Evolutionary conservation across 92 coral and sea anemone species (phyloP).

Genomic region (Parazoanthus atlanticus): DNA sequence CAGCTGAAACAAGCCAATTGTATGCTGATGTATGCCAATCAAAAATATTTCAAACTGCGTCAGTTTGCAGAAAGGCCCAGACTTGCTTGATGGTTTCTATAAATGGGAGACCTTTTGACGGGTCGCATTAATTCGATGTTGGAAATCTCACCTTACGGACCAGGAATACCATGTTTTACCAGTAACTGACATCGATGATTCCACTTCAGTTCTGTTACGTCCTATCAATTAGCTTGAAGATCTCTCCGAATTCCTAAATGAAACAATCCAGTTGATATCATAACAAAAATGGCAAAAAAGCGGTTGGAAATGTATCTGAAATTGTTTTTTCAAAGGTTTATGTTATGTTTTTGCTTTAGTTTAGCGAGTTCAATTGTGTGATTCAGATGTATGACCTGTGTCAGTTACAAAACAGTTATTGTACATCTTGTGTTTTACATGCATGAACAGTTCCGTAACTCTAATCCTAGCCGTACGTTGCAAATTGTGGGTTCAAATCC

Average conservation of each 20-base stretch:
- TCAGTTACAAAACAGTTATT: too few relatives aligned
- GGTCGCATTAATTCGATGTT: background rate
- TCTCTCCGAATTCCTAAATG: background rate
- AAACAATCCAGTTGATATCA: background rate
- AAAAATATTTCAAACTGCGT: too few relatives aligned
- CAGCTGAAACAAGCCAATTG: too few relatives aligned
- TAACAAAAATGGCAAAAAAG: background rate
- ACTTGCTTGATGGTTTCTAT: too few relatives aligned
- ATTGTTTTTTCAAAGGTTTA: background rate
- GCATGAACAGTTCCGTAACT: too few relatives aligned
- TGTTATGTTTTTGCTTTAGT: background rate
- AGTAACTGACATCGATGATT: background rate
- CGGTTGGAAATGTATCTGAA: background rate
- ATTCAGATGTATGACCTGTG: too few relatives aligned
- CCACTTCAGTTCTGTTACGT: background rate
- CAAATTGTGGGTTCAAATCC: too few relatives aligned
- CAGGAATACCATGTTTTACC: background rate
- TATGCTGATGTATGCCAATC: too few relatives aligned
- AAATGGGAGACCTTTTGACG: background rate
- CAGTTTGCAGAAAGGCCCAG: too few relatives aligned
- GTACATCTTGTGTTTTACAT: too few relatives aligned
- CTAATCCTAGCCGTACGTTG: too few relatives aligned
- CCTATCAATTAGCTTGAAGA: background rate
- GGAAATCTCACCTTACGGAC: background rate
- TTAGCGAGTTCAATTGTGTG: background rate